Base-by-base conservation (phyloP, 2,888 invertebrate genomes). In the Acanthococcus lagerstroemiae region DNA sequence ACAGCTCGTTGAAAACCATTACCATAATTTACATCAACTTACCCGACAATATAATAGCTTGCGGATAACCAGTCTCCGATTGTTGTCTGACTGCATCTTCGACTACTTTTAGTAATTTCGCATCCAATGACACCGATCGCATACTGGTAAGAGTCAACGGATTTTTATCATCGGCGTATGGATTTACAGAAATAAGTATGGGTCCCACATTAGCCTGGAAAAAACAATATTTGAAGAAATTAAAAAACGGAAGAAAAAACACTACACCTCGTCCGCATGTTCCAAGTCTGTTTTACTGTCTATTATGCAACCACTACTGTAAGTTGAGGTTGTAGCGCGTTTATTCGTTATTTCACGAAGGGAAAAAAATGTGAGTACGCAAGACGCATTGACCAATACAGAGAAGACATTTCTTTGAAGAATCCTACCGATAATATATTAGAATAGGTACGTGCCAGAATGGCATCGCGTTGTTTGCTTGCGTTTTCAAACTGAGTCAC, bases 61-160 rank as follows among this genome's bases (percentile, higher is more conserved):
- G 95, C 67, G 94, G 94, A 79, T 93, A 94, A 72, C 94, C 94
- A 70, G 92, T 91, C 80, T 95, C 95, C 66, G 90, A 88, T 79
- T 94, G 93, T 78, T 93, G 93, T 70, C 92, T 82, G 71, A 94
- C 90, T 55, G 93, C 92, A 80, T 92, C 92, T 78, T 88, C 88
- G 66, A 94, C 92, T 65, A 94, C 88, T 75, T 86, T 86, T 76
- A 88, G 86, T 71, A 95, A 81, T 77, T 92, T 90, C n/a, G 87
- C 83, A 71, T 88, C 84, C 71, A 87, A 77, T 19, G 86, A 81
- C 74, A 90, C 79, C 50, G 83, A 80, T 75, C 90, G 80, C 73
- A 89, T 87, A 70, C 87, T 88, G 73, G 87, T 85, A 76, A 93
- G 81, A 70, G 93, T 93, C 74, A 93, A 80, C 67, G 93, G 86